Conservation (phyloP, 2,797 vertebrate species). For the Babyrousa celebensis region DNA sequence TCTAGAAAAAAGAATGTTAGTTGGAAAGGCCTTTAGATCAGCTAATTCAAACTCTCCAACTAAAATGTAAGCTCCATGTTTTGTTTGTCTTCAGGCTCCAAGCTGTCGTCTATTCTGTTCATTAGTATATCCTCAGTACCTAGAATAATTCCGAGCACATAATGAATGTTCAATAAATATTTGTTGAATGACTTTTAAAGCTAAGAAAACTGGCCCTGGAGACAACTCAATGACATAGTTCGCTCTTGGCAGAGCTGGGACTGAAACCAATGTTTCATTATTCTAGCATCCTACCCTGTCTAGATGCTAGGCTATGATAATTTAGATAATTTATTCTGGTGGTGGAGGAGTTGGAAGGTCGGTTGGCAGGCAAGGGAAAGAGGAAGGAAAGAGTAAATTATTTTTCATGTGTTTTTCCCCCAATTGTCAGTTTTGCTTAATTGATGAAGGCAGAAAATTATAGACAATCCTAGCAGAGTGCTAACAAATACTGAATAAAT, state of each 20-base stretch:
- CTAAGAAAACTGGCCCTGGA: conserved; percentile 56
- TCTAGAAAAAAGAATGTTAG: conserved; percentile 38
- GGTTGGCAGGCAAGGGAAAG: conserved; percentile 44
- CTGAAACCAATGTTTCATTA: conserved; percentile 26
- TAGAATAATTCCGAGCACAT: conserved; percentile 54
- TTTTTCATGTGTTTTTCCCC: conserved; percentile 20
- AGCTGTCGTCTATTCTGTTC: conserved; percentile 61
- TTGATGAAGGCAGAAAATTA: conserved; percentile 53
- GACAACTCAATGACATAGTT: background rate
- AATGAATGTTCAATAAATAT: conserved; percentile 37
- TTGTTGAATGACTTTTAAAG: conserved; percentile 53
- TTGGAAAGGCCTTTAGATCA: conserved; percentile 40
- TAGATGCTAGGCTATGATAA: conserved; percentile 48
- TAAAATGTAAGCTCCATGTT: conserved; percentile 61
- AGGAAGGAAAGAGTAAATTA: conserved; percentile 52
- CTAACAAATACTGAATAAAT: conserved; percentile 59
- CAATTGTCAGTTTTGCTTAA: conserved; percentile 68
- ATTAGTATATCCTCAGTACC: conserved; percentile 8
- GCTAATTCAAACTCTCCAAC: conserved; percentile 42
- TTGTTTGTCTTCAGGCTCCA: conserved; percentile 25
- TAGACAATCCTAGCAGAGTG: conserved; percentile 36
- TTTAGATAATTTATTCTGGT: conserved; percentile 64
- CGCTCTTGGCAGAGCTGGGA: conserved; percentile 33
- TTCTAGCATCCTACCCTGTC: conserved; percentile 19
- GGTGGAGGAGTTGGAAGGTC: background rate